Evolutionary conservation across 2,113 vertebrate genomes (phyloP), one percentile per base, ranked within the genome.

Genomic region (Dipodomys stephensi): DNA sequence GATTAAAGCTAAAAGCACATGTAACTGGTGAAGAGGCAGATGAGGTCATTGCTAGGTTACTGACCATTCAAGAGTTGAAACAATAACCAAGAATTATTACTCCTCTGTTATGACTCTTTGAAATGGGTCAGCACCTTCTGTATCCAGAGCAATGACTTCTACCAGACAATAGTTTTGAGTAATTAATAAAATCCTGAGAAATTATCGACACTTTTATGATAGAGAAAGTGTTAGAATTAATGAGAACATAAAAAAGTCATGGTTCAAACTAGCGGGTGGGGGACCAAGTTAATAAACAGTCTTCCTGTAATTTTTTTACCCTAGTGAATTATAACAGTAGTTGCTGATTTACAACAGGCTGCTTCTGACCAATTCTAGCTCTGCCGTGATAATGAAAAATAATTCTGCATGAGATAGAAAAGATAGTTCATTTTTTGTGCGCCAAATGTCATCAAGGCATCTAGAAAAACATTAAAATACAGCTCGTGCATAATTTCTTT

Each of bases 361-460:
- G 94, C 95, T 96, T 97, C 90, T 96, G 97, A 98, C 96, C 97
- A 96, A 98, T 97, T 97, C 96, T 94, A 94, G 93, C 96, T 97
- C 94, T 93, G 83, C 93, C 87, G 35, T 95, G 97, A 98, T 97
- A 96, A 97, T 96, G 93, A 95, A 96, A 94, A 83, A 96, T 87
- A 94, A 94, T 90, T 95, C 88, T 91, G 92, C 90, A 93, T 78
- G 89, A 94, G 73, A 90, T 90, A 91, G 78, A 97, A 97, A 97
- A 97, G 95, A 89, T 3, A 79, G 77, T 62, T 87, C 81, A 89
- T 94, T 57, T 57, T 96, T 84, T 83, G 86, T 91, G 73, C 87
- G 96, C 95, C 92, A 96, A 96, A 97, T 97, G 92, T 0, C 19
- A 97, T 85, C 94, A 93, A 97, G 94, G 96, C 97, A 83, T 97